Conservation (phyloP, 2,797 vertebrate species). For the Erethizon dorsatum region DNA sequence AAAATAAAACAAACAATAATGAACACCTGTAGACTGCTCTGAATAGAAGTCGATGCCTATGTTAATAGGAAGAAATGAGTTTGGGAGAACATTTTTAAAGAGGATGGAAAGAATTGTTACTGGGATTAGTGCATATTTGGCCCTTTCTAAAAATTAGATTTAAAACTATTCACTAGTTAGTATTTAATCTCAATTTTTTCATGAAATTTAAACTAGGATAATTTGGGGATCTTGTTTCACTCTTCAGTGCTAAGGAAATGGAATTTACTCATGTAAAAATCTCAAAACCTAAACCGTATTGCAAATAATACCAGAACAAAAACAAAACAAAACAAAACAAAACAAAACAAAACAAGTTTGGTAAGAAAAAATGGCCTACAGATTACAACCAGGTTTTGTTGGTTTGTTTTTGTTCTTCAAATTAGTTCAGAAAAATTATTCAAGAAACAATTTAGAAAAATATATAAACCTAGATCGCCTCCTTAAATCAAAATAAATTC, state of each 20-base stretch:
- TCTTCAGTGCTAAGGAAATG: slow-evolving; percentile 16
- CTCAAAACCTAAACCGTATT: background rate
- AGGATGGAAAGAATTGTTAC: background rate
- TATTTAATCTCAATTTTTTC: slow-evolving; percentile 6
- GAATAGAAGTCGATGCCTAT: background rate
- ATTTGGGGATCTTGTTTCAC: background rate
- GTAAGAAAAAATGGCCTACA: background rate
- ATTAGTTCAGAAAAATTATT: background rate
- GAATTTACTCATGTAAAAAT: background rate
- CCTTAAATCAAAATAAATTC: background rate
- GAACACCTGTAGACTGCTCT: background rate
- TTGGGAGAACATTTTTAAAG: background rate
- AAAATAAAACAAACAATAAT: slow-evolving; percentile 29
- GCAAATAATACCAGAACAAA: background rate
- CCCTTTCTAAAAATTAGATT: slow-evolving; percentile 47
- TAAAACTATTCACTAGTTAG: slow-evolving; percentile 14
- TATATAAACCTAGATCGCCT: background rate
- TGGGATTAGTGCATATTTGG: background rate
- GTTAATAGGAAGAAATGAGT: background rate
- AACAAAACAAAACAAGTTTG: background rate
- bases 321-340: background rate
- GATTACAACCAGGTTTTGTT: background rate
- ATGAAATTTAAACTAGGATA: slow-evolving; percentile 59
- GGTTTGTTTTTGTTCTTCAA: background rate
- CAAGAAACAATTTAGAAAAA: background rate